Base-by-base conservation (phyloP, 2,113 vertebrate species). In the Astatotilapia flaviijosephi region DNA sequence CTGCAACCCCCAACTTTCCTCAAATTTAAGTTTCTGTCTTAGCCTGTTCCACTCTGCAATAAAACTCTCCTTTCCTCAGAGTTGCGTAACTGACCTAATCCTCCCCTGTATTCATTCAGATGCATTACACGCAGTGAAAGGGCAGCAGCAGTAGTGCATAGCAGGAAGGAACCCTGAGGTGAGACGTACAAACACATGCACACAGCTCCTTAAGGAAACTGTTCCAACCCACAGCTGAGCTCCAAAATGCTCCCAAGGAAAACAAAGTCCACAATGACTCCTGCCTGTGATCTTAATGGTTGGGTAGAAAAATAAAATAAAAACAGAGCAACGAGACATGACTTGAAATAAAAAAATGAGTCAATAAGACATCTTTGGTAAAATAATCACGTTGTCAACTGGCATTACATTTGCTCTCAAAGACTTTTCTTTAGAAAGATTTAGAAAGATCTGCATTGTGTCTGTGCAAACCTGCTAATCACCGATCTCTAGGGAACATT, bases 11-110 rank as follows among this genome's bases (percentile, higher is more conserved):
- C 7, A 53, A 9, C 58, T 62, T 56, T 49, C 56, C 83, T 81
- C 21, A 17, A 37, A 79, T 58, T 58, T 26, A 45, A 10, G 19
- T 35, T 49, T 83, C 80, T 85, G 80, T 84, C 86, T 85, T 56
- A 86, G 56, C 19, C 19, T 21, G 73, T 31, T 87, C 26, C 55
- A 28, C 45, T 56, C 56, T 87, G 84, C 58, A 88, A 82, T 82
- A 54, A 87, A 80, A 83, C 62, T 53, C 70, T 68, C 45, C 68
- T 80, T 81, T 83, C 70, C 56, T 65, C 77, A 82, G 47, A 81
- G 80, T 96, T 95, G 93, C 55, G 84, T 86, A 95, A 96, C 90
- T 28, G 51, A 14, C 49, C 56, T 89, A 92, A 93, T 91, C 84
- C 83, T 84, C 89, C 85, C 33, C 88, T 89, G 87, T 81, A 83